These are phyloP conservation scores for Perodicticus potto DNA, from an alignment of 2,797 vertebrate species.

Conservation along the genomic window DNA sequence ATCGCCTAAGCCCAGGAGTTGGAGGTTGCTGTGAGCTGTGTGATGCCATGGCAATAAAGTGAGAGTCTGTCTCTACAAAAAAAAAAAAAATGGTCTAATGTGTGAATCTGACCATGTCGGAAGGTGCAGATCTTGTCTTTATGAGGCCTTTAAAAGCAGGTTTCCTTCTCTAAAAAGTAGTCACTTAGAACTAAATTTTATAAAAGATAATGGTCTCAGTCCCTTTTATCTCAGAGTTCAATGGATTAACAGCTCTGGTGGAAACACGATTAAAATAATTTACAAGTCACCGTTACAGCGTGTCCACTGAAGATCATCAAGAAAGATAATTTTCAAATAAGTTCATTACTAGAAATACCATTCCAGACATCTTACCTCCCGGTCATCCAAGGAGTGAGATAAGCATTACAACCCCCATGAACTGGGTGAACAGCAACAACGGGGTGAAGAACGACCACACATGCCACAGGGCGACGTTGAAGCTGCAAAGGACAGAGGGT, in stretches of 20 bases:
- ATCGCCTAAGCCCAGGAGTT: too few relatives aligned
- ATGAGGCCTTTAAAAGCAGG: not conserved
- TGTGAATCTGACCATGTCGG: not conserved
- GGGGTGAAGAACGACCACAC: constrained; percentile 97
- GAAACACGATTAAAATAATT: too few relatives aligned
- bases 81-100: not conserved
- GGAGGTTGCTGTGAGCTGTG: too few relatives aligned
- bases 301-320: not conserved
- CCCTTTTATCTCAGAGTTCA: not conserved
- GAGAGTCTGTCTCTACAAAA: too few relatives aligned
- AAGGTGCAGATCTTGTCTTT: not conserved
- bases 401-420: constrained; percentile 98
- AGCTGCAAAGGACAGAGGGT: constrained; percentile 87
- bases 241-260: not conserved
- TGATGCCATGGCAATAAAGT: too few relatives aligned
- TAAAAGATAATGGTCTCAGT: too few relatives aligned
- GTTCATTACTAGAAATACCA: not conserved
- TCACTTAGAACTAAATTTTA: not conserved
- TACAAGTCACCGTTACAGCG: not conserved
- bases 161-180: not conserved
- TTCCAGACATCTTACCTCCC: constrained; percentile 80
- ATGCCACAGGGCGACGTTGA: constrained; percentile 96
- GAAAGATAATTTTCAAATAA: not conserved
- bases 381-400: constrained; percentile 95
- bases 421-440: constrained; percentile 95